A percentile compares a stretch with the other conserved stretches of the same genome.
Evolutionary conservation across 1,140 invertebrate species (phyloP).

Genomic region (Rhynchophorus ferrugineus): DNA sequence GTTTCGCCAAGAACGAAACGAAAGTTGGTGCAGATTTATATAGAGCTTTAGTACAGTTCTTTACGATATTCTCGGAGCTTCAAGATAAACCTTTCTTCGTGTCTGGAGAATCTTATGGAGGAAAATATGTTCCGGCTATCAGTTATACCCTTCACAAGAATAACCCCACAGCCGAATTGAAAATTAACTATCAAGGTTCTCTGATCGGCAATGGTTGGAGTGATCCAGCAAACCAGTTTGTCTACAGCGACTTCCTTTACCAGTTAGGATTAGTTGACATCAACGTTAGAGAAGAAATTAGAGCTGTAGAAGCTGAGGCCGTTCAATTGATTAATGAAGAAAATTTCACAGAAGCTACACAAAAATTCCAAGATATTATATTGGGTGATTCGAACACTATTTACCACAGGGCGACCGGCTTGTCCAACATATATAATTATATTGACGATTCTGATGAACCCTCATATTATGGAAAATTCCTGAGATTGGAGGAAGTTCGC

Average conservation of each 20-base stretch:
- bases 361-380: slow-evolving; percentile 49
- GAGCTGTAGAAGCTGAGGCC: neutral
- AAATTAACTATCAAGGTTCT: slow-evolving; percentile 63
- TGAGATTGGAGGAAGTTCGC: slow-evolving; percentile 49
- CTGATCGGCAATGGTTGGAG: slow-evolving; percentile 77
- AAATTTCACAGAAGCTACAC: slow-evolving; percentile 51
- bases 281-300: slow-evolving; percentile 40
- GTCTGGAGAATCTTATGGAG: slow-evolving; percentile 78
- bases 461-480: slow-evolving; percentile 47
- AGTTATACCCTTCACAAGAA: slow-evolving; percentile 63
- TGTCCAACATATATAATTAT: slow-evolving; percentile 49
- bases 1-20: slow-evolving; percentile 56
- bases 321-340: slow-evolving; percentile 48
- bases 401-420: slow-evolving; percentile 60
- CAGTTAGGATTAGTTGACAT: slow-evolving; percentile 66
- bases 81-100: slow-evolving; percentile 61
- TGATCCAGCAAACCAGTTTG: slow-evolving; percentile 60
- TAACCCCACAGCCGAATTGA: slow-evolving; percentile 48
- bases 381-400: slow-evolving; percentile 39
- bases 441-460: slow-evolving; percentile 39
- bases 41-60: slow-evolving; percentile 58
- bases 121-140: slow-evolving; percentile 71
- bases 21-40: slow-evolving; percentile 57
- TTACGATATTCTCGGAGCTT: slow-evolving; percentile 60
- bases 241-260: slow-evolving; percentile 54